Evolutionary conservation across 2,888 invertebrate species (phyloP).

Genomic region (Brachylomia viminalis): DNA sequence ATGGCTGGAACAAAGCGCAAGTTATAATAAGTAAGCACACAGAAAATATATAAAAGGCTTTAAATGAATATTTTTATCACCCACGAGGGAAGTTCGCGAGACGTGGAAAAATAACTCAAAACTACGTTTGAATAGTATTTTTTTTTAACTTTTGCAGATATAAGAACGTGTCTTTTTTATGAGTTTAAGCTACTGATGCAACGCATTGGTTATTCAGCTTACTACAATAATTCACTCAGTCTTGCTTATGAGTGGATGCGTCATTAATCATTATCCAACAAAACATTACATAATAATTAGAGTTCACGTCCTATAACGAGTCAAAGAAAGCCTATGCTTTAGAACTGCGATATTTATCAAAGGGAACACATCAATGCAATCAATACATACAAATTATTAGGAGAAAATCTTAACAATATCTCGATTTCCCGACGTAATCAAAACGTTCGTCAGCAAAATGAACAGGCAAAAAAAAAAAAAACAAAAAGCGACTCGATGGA

Average conservation of each 20-base stretch:
- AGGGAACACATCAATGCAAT: constrained; percentile 32
- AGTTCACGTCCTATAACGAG: constrained; percentile 22
- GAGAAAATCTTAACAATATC: constrained; percentile 23
- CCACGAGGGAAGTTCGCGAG: constrained; percentile 35
- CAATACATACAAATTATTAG: constrained; percentile 35
- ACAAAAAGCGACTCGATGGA: constrained; percentile 41
- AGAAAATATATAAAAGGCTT: constrained; percentile 64
- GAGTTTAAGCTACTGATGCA: neutral
- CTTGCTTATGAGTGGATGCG: neutral
- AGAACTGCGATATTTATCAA: constrained; percentile 31
- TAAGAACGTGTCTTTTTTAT: neutral
- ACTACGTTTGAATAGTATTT: constrained; percentile 44
- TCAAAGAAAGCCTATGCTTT: constrained; percentile 22
- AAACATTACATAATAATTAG: constrained; percentile 26
- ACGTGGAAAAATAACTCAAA: constrained; percentile 43
- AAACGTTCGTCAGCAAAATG: constrained; percentile 43
- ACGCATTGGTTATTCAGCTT: neutral
- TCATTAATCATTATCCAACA: constrained; percentile 1
- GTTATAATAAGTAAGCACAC: constrained; percentile 63
- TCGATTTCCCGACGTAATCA: constrained; percentile 25
- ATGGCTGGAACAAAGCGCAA: constrained; percentile 58
- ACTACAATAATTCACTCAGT: neutral
- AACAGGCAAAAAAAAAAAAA: constrained; percentile 58
- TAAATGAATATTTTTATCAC: constrained; percentile 65
- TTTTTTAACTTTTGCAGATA: constrained; percentile 30